Conservation (phyloP, 2,797 vertebrate genomes). For the Sebastes kiyomatsui region DNA sequence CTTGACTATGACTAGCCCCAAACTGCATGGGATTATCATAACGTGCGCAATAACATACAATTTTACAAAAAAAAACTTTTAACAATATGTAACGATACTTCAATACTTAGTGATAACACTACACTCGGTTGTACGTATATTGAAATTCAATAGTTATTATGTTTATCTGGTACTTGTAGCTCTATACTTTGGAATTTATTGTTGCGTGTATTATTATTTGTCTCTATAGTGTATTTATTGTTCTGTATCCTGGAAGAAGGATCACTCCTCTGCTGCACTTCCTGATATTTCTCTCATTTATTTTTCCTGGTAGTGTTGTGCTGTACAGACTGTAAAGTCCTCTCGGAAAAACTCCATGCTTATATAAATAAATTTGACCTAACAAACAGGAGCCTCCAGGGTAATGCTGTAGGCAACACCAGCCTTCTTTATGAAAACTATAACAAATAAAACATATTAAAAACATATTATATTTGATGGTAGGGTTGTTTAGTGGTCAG, state of each 20-base stretch:
- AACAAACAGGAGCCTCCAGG: not conserved
- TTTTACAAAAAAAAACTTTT: too few species aligned
- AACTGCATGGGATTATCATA: too few species aligned
- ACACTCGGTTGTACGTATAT: not conserved
- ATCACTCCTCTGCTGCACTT: not conserved
- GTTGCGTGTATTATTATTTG: too few species aligned
- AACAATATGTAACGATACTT: too few species aligned
- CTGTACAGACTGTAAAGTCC: not conserved
- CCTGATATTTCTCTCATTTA: not conserved
- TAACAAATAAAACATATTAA: not conserved
- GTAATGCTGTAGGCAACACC: not conserved
- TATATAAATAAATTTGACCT: not conserved
- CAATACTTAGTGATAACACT: too few species aligned
- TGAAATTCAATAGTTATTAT: not conserved
- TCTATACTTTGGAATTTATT: not conserved
- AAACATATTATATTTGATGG: not conserved
- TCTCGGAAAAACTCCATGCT: not conserved
- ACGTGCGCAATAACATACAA: too few species aligned
- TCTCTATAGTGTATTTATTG: not conserved
- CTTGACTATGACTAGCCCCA: too few species aligned
- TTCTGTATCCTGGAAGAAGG: not conserved
- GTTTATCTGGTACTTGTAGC: not conserved
- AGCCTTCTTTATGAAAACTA: not conserved
- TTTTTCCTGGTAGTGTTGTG: not conserved
- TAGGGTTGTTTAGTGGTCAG: not conserved